Evolutionary conservation across 2,113 vertebrate species (phyloP), one percentile per base, ranked within the genome.

Genomic region (Pangasianodon gigas): DNA sequence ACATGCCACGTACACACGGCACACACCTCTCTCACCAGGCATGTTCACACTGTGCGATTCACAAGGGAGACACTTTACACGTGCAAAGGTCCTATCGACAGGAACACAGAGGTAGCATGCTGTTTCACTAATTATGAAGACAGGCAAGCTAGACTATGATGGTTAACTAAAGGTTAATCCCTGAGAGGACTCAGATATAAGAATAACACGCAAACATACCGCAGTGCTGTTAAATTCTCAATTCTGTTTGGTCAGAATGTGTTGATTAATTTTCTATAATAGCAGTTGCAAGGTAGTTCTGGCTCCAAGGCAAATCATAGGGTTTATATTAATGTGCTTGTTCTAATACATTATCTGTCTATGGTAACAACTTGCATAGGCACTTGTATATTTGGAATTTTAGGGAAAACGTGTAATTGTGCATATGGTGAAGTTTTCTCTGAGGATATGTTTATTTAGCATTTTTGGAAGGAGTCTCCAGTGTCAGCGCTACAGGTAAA

Each of bases 51-150:
- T 79, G 52, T 81, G 89, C 41, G 9, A 26, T 75, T 85, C 87
- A 89, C 51, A 46, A 65, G 62, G 21, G 44, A 81, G 71, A 88
- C 79, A 84, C 65, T 89, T 56, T 91, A 79, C 81, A 90, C 48
- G 85, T 90, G 87, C 44, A 56, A 69, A 79, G 41, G 60, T 82
- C 19, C 7, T 69, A 79, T 77, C 13, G 6, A 54, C 84, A 54
- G 65, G 80, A 80, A 67, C 56, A 46, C 58, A 60, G 51, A 52
- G 52, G 14, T 52, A 75, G 41, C 82, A 69, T 74, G 87, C 26
- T 46, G 69, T 54, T 89, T 32, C 21, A 7, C 62, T 83, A 83
- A 88, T 88, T 82, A 44, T 58, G 29, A 37, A 7, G 46, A 48
- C 77, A 13, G 18, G 13, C 48, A 52, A n/a, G 19, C 16, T 21